Base-by-base conservation (phyloP, 37 sponge, comb jelly and placozoan species). In the Spongia lamella region DNA sequence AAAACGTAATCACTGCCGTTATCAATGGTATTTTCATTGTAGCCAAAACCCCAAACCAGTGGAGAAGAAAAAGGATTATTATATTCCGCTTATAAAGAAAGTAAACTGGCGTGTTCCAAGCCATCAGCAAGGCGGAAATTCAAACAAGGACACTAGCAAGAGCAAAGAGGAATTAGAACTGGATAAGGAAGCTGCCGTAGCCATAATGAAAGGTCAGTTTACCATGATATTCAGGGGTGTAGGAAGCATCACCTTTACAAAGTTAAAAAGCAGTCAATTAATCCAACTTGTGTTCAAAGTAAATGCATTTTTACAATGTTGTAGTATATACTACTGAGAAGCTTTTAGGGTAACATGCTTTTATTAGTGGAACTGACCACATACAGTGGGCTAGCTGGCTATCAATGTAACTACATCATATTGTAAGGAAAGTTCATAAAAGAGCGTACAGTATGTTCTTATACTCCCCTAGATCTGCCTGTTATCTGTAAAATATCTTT, bases 121-220 rank as follows among this genome's bases (percentile, higher is more conserved):
- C 32, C 39, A 30, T 4, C 36, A 59, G 7, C 30, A 33, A 19
- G 24, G 29, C 32, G 47, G 54, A 43, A 35, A 27, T 33, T n/a
- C n/a, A n/a, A n/a, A n/a, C n/a, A 25, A 38, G 61, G 16, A 11
- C 19, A 50, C 21, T 25, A 57, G 27, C 15, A 76, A 63, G 78
- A 36, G 56, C 13, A 24, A 47, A 13, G 80, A 84, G 43, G 76
- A 89, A 40, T 15, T 50, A 27, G 43, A 38, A 29, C 60, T 88
- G 20, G 79, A 87, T 6, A 69, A 68, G 59, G 73, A 83, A 38
- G 92, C 92, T 21, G 92, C 80, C 26, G 59, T 78, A 53, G 92
- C 92, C 14, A 66, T 91, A 17, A 43, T 86, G 25, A 78, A 57
- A 78, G 89, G 92, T 83, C 27, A 43, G 68, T 38, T 21, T 16